Evolutionary conservation across 2,797 vertebrate genomes (phyloP).

Genomic region (Halcyon leucocephala): DNA sequence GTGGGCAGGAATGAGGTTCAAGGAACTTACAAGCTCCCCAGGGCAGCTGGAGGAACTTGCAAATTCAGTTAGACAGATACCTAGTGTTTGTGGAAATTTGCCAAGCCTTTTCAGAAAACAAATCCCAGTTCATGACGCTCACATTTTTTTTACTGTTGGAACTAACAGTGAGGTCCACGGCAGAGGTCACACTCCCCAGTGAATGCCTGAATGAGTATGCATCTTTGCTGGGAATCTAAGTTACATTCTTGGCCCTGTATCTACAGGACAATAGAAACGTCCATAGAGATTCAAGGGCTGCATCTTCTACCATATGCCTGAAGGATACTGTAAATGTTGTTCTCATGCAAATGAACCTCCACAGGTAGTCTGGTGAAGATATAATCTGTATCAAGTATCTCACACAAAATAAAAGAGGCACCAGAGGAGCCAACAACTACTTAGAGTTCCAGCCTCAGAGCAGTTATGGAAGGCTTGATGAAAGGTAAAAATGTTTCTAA

Average conservation of each 20-base stretch:
- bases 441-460: neutral
- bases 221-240: neutral
- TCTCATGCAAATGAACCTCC: neutral
- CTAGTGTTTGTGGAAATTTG: constrained; percentile 1
- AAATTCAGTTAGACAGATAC: constrained; percentile 28
- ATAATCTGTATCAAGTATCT: neutral
- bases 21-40: constrained; percentile 38
- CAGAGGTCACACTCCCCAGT: neutral
- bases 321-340: neutral
- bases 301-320: neutral
- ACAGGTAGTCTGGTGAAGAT: neutral
- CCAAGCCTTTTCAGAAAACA: constrained; percentile 18
- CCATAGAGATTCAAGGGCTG: neutral
- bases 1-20: neutral
- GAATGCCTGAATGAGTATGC: neutral
- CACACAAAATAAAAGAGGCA: neutral
- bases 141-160: neutral
- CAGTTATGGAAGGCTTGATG: neutral
- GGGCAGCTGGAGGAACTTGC: constrained; percentile 18
- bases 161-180: neutral
- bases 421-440: neutral
- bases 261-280: neutral
- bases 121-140: neutral
- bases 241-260: neutral
- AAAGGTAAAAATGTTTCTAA: neutral